phyloP scores from a whole-genome alignment of 2,113 vertebrate genomes.

The Poecile atricapillus region DNA sequence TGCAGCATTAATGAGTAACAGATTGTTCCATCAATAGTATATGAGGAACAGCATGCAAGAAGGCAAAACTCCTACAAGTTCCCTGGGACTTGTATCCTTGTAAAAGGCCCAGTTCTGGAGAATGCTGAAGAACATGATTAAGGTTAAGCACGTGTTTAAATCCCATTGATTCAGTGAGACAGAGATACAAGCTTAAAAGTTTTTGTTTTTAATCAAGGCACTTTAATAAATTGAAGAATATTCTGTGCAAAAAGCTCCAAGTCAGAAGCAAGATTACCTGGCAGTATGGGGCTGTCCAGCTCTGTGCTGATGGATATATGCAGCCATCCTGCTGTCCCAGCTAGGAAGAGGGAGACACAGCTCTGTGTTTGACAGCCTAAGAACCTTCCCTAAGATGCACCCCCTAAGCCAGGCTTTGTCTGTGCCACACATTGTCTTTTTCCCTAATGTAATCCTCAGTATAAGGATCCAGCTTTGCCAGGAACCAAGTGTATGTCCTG shows the following conservation, averaged over 20 bases:
- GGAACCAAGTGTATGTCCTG: neutral
- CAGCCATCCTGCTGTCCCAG: neutral
- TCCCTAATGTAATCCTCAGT: neutral
- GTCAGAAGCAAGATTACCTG: neutral
- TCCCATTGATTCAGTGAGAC: neutral
- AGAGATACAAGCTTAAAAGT: neutral
- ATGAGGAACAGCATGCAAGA: neutral
- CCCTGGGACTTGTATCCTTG: neutral
- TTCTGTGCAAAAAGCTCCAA: neutral
- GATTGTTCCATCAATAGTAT: slow-evolving; percentile 38
- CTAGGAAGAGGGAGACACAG: neutral
- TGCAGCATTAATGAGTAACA: slow-evolving; percentile 46
- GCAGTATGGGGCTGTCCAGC: neutral
- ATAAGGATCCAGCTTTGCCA: neutral
- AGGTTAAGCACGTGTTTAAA: neutral
- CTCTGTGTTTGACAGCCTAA: neutral
- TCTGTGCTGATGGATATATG: neutral
- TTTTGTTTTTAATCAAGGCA: neutral
- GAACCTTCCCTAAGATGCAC: neutral
- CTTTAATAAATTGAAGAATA: neutral
- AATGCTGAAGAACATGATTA: neutral
- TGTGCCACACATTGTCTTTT: neutral
- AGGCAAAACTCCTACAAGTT: neutral
- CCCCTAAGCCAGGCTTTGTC: neutral
- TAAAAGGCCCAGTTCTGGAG: neutral